Evolutionary conservation across 2,113 vertebrate genomes (phyloP), one percentile per base, ranked within the genome.

Genomic region (Morone chrysops): DNA sequence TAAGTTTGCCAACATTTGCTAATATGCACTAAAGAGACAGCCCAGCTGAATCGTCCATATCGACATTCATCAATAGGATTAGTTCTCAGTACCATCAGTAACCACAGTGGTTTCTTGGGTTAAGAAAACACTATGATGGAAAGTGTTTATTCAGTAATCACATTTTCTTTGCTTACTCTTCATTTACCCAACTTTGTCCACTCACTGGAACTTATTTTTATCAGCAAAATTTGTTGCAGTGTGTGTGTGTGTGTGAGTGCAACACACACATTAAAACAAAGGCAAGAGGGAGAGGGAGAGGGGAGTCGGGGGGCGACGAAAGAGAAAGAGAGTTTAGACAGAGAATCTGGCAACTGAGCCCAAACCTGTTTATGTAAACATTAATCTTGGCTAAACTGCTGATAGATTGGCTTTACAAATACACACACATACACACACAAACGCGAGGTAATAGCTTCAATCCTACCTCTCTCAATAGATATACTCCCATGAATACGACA

Each of bases 361-460:
- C 68, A 63, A 86, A 85, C 78, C 76, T 92, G 90, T 93, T 93
- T 93, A 88, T 92, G 88, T 92, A 91, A 93, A 94, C 86, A 94
- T 91, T 91, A 89, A 93, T 95, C 89, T 79, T 80, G 67, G 79
- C 81, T 87, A 88, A 91, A 90, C 85, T 86, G 86, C 87, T 91
- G 89, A 90, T 85, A 85, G 90, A 87, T 89, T 82, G 72, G 43
- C 83, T 81, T 82, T 53, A 80, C 81, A 90, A 45, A 81, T 43
- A 63, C 66, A 70, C 25, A 67, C 56, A 70, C 71, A 70, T 10
- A 68, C 66, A 50, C 66, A 80, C 66, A 75, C 69, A 72, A 36
- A 73, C 63, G 82, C 20, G 54, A 89, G 87, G 89, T 88, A 93
- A 93, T 91, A 90, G 86, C 90, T 86, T 91, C 86, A 92, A 86